Conservation (phyloP, 2,888 invertebrate species). For the Acanthosepion lycidas region DNA sequence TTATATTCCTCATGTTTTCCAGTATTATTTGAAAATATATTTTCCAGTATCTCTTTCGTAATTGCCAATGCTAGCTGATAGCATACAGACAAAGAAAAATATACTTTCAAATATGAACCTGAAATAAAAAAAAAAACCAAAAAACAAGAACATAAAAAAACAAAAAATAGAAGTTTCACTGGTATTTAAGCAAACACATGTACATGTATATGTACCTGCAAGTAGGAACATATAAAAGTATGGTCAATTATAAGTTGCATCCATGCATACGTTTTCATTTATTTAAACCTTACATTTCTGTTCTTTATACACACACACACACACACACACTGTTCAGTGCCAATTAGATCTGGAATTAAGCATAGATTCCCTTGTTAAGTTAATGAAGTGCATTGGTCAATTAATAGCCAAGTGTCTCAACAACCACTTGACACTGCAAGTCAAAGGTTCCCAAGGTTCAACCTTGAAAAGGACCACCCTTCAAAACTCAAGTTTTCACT, state of each 20-base stretch:
- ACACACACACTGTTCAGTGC: background rate
- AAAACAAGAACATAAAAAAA: too few species aligned
- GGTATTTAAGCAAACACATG: too few species aligned
- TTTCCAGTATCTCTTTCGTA: too few species aligned
- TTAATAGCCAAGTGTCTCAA: background rate
- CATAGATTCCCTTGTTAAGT: background rate
- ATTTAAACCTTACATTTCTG: background rate
- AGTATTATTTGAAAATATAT: too few species aligned
- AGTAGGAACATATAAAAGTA: background rate
- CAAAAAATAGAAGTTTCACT: too few species aligned
- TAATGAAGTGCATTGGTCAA: background rate
- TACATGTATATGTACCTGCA: background rate
- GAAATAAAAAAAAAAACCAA: too few species aligned
- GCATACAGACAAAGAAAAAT: too few species aligned
- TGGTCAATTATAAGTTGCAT: background rate
- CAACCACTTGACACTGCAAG: background rate
- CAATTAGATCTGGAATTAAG: background rate
- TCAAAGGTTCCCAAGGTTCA: background rate
- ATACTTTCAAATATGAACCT: too few species aligned
- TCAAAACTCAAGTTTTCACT: background rate
- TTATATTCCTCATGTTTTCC: too few species aligned
- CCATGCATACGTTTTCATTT: background rate
- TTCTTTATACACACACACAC: background rate
- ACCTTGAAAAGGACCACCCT: slow-evolving; percentile 2
- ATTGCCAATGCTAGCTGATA: too few species aligned